Evolutionary conservation across 1,140 invertebrate genomes (phyloP).

Genomic region (Lasioglossum baleicum): DNA sequence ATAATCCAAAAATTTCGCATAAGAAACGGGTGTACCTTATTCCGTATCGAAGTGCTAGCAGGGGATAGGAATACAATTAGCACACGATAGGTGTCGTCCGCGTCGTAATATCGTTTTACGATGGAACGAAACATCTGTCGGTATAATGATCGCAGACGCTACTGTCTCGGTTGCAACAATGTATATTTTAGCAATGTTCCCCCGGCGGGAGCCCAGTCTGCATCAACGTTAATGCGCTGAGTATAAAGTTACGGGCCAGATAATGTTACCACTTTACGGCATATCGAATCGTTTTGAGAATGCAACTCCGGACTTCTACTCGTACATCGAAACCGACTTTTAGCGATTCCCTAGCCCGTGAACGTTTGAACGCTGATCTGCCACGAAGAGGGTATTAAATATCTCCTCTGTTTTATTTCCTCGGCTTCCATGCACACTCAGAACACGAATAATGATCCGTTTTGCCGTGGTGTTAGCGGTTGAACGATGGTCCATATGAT

Average conservation of each 20-base stretch:
- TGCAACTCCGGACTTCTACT: not conserved
- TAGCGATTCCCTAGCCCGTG: not conserved
- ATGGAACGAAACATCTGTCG: not conserved
- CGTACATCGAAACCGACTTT: not conserved
- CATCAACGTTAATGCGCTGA: slow-evolving; percentile 3
- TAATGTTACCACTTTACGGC: not conserved
- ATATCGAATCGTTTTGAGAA: not conserved
- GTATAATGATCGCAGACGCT: not conserved
- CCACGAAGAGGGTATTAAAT: not conserved
- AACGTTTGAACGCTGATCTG: too few species aligned
- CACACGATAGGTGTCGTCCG: not conserved
- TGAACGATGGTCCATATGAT: not conserved
- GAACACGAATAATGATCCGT: too few species aligned
- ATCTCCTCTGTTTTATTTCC: not conserved
- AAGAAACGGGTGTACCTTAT: too few species aligned
- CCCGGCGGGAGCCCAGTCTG: not conserved
- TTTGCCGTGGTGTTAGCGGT: not conserved
- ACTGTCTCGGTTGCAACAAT: slow-evolving; percentile 10
- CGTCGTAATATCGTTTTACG: slow-evolving; percentile 33
- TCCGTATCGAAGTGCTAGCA: too few species aligned
- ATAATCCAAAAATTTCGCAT: too few species aligned
- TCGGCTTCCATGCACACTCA: not conserved
- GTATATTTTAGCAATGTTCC: slow-evolving; percentile 14
- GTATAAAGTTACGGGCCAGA: not conserved
- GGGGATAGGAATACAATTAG: too few species aligned